Evolutionary conservation across 2,888 invertebrate genomes (phyloP), one percentile per base, ranked within the genome.

Genomic region (Euzophera pinguis): DNA sequence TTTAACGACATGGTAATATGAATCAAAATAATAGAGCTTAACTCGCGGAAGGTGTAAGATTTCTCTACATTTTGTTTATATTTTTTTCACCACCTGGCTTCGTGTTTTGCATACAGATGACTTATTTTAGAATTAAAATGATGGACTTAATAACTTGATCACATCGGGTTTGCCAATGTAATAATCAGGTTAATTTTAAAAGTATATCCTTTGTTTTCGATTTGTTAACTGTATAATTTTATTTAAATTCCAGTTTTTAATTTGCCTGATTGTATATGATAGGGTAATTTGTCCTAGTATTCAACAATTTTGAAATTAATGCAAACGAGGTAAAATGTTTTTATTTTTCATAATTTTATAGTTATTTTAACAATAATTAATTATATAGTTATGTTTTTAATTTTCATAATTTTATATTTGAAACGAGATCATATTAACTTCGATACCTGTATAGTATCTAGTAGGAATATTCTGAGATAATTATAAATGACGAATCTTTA

Each of bases 11-110:
- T 60, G 62, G 69, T 61, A 57, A 71, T 68, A 69, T 59, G 68
- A 80, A 75, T 81, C 78, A 74, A 79, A 78, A 80, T 81, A 76
- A 78, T 76, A 75, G 65, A 67, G 59, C 57, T 69, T 67, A 69
- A 71, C 65, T 70, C 69, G 60, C 63, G 65, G 68, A 75, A 81
- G 72, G 77, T 79, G 78, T 76, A 76, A 79, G 65, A 69, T 69
- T 73, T 72, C 66, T 71, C 63, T 59, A 64, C 71, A 69, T 73
- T 67, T 66, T 67, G 62, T 65, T 69, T 67, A 67, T 70, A 67
- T 57, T 50, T 57, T 53, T 59, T 57, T 61, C 52, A 52, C 53
- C 54, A 53, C 54, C 55, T 56, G 50, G 45, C 49, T 34, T 47
- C 42, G 48, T 29, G 9, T 22, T 27, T 35, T 45, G 58, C 54